Evolutionary conservation across 2,113 vertebrate genomes (phyloP).

Genomic region (Ameiurus melas): DNA sequence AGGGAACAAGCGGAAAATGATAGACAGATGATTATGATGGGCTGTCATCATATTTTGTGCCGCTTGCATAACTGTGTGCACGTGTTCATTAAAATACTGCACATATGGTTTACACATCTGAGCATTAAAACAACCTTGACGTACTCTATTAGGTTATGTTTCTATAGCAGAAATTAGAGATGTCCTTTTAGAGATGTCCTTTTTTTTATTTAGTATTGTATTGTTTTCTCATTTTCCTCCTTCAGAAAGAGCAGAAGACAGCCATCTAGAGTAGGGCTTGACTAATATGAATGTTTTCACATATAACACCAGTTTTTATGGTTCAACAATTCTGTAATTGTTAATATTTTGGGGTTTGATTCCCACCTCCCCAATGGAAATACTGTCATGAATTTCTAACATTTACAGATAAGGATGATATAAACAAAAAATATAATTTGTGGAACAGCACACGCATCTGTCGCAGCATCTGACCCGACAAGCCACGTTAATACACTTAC

Average conservation of each 20-base stretch:
- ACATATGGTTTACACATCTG: slow-evolving; percentile 4
- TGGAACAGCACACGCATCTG: too few relatives aligned
- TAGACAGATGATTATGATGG: slow-evolving; percentile 1
- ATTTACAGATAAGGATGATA: too few relatives aligned
- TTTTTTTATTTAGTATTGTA: not conserved
- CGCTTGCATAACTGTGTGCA: not conserved
- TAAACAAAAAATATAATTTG: too few relatives aligned
- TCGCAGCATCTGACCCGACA: too few relatives aligned
- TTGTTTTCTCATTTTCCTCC: not conserved
- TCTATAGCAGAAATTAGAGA: too few relatives aligned
- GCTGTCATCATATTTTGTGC: slow-evolving; percentile 2
- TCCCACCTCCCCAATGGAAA: too few relatives aligned
- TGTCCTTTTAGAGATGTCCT: not conserved
- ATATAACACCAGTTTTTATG: not conserved
- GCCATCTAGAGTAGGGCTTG: not conserved
- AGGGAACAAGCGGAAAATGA: slow-evolving; percentile 16
- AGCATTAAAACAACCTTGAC: not conserved
- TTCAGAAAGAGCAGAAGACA: not conserved
- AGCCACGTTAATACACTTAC: too few relatives aligned
- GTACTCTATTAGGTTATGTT: not conserved
- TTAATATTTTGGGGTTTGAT: not conserved
- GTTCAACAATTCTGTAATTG: not conserved
- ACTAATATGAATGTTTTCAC: not conserved
- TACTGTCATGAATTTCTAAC: too few relatives aligned
- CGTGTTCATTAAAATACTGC: slow-evolving; percentile 3